phyloP scores from a whole-genome alignment of 2,797 vertebrate genomes.

The Scleropages formosus region DNA sequence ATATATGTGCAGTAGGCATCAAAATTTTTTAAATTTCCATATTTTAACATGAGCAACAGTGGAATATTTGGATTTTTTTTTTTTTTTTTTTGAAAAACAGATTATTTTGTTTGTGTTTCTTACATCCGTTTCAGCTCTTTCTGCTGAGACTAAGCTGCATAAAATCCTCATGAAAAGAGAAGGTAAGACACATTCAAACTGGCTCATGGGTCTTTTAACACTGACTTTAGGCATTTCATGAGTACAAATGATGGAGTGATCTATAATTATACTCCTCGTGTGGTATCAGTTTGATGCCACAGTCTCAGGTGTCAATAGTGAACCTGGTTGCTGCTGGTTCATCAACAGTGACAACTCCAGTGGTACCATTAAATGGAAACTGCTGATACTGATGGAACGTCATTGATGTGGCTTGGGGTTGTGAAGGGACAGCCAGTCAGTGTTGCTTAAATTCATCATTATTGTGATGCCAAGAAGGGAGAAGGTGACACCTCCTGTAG shows the following conservation, averaged over 20 bases:
- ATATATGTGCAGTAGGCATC: too few species aligned
- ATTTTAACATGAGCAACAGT: neutral
- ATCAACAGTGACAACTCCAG: slow-evolving; percentile 11
- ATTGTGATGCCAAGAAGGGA: slow-evolving; percentile 11
- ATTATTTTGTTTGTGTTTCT: slow-evolving; percentile 22
- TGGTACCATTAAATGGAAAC: slow-evolving; percentile 16
- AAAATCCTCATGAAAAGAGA: slow-evolving; percentile 67
- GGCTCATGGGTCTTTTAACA: neutral
- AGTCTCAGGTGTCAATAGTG: slow-evolving; percentile 26
- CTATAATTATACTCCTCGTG: neutral
- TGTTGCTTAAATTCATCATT: slow-evolving; percentile 25
- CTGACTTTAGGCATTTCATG: neutral
- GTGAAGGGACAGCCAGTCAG: neutral
- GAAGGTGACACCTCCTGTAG: neutral
- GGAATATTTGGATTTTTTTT: neutral
- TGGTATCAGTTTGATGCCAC: neutral
- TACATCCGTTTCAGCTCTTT: slow-evolving; percentile 58
- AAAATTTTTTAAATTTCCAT: neutral
- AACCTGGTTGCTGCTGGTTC: slow-evolving; percentile 10
- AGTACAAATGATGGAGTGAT: slow-evolving; percentile 6
- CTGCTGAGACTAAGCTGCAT: slow-evolving; percentile 68
- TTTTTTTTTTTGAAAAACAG: neutral
- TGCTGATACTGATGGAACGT: slow-evolving; percentile 32
- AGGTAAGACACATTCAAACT: slow-evolving; percentile 54
- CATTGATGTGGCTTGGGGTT: slow-evolving; percentile 24